A percentile compares a stretch with the other conserved stretches of the same genome.
phyloP scores from a whole-genome alignment of 2,797 vertebrate genomes.

The Acipenser ruthenus region DNA sequence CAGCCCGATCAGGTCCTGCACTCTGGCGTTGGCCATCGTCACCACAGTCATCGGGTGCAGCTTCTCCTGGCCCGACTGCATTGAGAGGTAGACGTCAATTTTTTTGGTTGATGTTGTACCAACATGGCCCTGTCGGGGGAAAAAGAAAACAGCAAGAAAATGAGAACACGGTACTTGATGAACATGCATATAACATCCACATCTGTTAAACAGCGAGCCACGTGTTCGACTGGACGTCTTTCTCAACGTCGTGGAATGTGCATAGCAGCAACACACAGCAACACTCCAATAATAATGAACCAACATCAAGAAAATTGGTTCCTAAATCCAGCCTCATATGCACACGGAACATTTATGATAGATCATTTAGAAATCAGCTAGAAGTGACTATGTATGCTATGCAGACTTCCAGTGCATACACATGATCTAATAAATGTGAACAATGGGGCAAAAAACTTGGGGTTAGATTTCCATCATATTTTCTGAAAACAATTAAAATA shows the following conservation, averaged over 20 bases:
- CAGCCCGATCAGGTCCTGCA: slow-evolving; percentile 88
- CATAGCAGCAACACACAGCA: neutral
- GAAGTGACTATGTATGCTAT: too few species aligned
- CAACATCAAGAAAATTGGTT: too few species aligned
- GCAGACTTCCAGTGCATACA: too few species aligned
- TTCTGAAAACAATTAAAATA: too few species aligned
- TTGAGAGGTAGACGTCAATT: slow-evolving; percentile 97
- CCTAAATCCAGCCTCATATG: too few species aligned
- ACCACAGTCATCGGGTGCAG: slow-evolving; percentile 93
- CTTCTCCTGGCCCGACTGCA: slow-evolving; percentile 88
- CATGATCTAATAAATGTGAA: too few species aligned
- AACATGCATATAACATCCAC: neutral
- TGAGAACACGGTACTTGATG: slow-evolving; percentile 8
- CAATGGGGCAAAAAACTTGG: too few species aligned
- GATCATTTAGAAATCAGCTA: too few species aligned
- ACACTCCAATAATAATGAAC: slow-evolving; percentile 25
- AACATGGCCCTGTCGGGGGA: slow-evolving; percentile 77
- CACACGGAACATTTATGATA: too few species aligned
- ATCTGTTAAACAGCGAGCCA: slow-evolving; percentile 8
- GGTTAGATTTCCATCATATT: too few species aligned
- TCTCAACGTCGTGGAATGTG: neutral
- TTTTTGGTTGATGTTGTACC: slow-evolving; percentile 97
- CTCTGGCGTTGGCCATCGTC: slow-evolving; percentile 93
- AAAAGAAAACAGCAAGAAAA: neutral
- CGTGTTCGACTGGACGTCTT: slow-evolving; percentile 13